Conservation (phyloP, 2,888 invertebrate species). For the Cyclophora albipunctata region DNA sequence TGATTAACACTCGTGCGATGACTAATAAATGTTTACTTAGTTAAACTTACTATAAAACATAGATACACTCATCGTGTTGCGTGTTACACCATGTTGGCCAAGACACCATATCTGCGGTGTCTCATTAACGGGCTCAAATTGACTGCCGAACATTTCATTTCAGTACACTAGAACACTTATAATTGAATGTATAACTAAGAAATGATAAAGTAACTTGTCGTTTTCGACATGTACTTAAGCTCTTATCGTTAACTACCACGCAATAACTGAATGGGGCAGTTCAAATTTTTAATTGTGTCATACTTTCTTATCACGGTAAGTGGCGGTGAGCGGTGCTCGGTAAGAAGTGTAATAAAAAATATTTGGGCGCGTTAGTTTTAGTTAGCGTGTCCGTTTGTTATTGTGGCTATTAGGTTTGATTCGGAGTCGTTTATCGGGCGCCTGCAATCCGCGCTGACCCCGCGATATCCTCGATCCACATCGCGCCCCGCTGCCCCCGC, state of each 20-base stretch:
- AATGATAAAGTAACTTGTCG: slow-evolving; percentile 34
- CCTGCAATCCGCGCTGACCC: slow-evolving; percentile 74
- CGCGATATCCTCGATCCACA: slow-evolving; percentile 71
- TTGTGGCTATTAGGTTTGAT: slow-evolving; percentile 33
- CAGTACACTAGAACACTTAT: slow-evolving; percentile 1
- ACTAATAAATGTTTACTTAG: slow-evolving; percentile 5
- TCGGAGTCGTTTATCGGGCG: slow-evolving; percentile 63
- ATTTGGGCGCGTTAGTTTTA: slow-evolving; percentile 8
- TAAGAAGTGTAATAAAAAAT: slow-evolving; percentile 22
- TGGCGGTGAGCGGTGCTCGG: slow-evolving; percentile 24
- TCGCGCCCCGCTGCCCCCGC: slow-evolving; percentile 36
- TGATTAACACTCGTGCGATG: slow-evolving; percentile 11
- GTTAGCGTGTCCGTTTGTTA: slow-evolving; percentile 30
- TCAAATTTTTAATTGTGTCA: slow-evolving; percentile 36
- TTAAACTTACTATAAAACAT: too few relatives aligned
- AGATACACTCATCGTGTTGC: too few relatives aligned
- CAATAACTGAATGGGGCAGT: slow-evolving; percentile 44
- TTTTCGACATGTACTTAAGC: slow-evolving; percentile 41
- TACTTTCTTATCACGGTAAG: slow-evolving; percentile 29
- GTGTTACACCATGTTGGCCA: too few relatives aligned
- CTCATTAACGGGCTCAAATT: too few relatives aligned
- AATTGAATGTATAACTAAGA: slow-evolving; percentile 18
- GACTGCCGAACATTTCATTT: too few relatives aligned
- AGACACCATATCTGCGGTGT: too few relatives aligned
- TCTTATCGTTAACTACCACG: slow-evolving; percentile 50